Conservation (phyloP, 2,113 vertebrate genomes). For the Oreochromis aureus region DNA sequence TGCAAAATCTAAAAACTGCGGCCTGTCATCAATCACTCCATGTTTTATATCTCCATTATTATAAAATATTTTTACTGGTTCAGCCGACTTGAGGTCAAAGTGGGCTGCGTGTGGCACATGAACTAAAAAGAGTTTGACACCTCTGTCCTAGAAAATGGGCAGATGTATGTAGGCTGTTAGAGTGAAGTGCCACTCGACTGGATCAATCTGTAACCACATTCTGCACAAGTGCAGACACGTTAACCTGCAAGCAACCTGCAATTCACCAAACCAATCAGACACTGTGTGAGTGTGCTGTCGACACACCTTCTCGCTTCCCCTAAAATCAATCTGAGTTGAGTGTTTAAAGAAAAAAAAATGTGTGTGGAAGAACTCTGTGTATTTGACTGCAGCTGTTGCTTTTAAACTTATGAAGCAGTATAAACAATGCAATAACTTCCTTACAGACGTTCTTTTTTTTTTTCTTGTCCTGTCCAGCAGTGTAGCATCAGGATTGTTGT, state of each 20-base stretch:
- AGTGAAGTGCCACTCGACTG: not conserved
- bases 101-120: not conserved
- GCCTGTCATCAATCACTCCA: not conserved
- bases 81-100: not conserved
- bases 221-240: not conserved
- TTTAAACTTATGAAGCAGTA: not conserved
- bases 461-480: not conserved
- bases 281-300: not conserved
- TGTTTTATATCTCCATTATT: not conserved
- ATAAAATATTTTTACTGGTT: not conserved
- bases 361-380: not conserved
- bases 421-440: not conserved
- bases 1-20: not conserved
- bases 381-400: not conserved
- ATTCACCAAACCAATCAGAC: not conserved
- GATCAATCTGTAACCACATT: not conserved
- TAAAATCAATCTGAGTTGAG: not conserved
- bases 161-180: not conserved
- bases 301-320: not conserved
- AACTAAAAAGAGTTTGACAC: not conserved
- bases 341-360: not conserved
- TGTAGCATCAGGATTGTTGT: not conserved
- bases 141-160: not conserved
- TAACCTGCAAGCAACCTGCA: not conserved
- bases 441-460: not conserved